These are phyloP conservation scores for Rostratula benghalensis DNA, from an alignment of 2,113 vertebrate species.

Conservation along the genomic window DNA sequence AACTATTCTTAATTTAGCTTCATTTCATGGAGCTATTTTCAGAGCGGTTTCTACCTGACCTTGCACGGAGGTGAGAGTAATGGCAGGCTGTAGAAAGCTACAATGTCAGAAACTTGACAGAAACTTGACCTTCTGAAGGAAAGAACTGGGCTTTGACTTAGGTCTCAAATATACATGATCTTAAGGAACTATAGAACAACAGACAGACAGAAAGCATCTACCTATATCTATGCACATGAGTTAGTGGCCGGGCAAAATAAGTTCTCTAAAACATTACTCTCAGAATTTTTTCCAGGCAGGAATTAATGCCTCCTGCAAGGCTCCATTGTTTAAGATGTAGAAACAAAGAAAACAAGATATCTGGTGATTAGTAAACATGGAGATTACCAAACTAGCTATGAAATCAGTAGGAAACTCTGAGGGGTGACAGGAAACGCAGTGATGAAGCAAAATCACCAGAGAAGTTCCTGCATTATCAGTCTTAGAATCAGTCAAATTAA, in stretches of 20 bases:
- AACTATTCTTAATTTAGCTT: slow-evolving; percentile 24
- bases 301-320: neutral
- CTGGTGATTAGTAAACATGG: neutral
- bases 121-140: neutral
- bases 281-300: neutral
- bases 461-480: neutral
- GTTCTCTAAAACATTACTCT: neutral
- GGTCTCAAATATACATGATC: neutral
- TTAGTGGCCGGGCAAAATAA: neutral
- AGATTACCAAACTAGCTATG: neutral
- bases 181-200: neutral
- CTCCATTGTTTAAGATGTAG: neutral
- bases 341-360: neutral
- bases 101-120: neutral
- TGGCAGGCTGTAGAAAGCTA: neutral
- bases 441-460: neutral
- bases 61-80: neutral
- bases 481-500: neutral
- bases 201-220: neutral
- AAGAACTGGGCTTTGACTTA: neutral
- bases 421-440: neutral
- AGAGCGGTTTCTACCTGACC: neutral
- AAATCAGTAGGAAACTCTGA: neutral
- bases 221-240: neutral
- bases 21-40: slow-evolving; percentile 30